Evolutionary conservation across 1,140 invertebrate species (phyloP).

Genomic region (Metaphire vulgaris): DNA sequence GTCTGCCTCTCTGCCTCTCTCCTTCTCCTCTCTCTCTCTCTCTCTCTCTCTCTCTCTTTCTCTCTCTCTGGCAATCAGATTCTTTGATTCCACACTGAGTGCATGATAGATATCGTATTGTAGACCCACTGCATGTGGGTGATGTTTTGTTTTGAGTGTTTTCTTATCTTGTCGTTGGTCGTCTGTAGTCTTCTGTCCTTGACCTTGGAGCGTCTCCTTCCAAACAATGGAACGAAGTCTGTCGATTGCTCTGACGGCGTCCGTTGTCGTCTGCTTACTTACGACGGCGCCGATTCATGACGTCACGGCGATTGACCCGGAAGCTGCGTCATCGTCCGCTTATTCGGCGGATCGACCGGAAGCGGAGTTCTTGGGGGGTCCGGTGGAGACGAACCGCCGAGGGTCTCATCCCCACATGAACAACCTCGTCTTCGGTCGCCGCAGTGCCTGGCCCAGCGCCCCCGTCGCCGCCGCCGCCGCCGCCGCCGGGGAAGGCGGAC

Average conservation of each 20-base stretch:
- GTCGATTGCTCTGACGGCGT: not conserved
- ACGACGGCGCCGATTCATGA: not conserved
- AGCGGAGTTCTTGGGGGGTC: not conserved
- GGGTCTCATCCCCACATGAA: not conserved
- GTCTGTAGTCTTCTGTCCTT: no score
- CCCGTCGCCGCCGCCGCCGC: no score
- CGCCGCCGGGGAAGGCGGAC: not conserved
- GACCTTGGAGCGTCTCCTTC: no score
- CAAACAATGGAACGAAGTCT: not conserved
- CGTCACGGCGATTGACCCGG: not conserved
- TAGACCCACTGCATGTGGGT: no score
- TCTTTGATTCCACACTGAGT: no score
- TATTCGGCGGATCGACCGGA: not conserved
- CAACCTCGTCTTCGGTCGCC: not conserved
- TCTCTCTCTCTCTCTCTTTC: no score
- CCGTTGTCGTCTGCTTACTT: not conserved
- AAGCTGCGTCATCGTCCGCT: not conserved
- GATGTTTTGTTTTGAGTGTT: no score
- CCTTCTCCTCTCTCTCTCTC: no score
- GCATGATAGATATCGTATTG: no score
- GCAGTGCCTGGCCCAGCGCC: not conserved
- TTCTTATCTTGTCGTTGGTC: no score
- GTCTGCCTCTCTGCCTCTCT: no score
- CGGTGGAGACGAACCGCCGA: not conserved
- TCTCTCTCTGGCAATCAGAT: no score